Percentiles rank a stretch among this genome's conserved stretches.
Evolutionary conservation across 2,888 invertebrate species (phyloP).

Genomic region (Halictus ligatus): DNA sequence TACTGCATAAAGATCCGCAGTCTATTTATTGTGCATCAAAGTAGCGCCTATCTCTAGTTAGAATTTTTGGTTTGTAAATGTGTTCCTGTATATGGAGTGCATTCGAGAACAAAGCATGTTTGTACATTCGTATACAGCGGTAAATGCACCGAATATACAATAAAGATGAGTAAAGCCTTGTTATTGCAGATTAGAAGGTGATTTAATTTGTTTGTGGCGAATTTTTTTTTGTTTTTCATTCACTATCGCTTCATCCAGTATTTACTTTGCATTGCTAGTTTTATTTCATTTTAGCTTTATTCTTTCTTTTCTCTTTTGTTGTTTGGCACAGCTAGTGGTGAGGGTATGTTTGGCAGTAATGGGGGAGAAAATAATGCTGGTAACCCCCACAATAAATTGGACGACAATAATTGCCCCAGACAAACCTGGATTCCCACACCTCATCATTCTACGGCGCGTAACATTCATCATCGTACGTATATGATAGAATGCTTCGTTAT

Average conservation of each 20-base stretch:
- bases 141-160: constrained; percentile 19
- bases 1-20: constrained; percentile 1
- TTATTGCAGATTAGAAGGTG: constrained; percentile 43
- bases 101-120: constrained; percentile 45
- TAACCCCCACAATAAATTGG: constrained; percentile 82
- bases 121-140: constrained; percentile 6
- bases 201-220: constrained; percentile 30
- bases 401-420: constrained; percentile 82
- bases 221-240: constrained; percentile 23
- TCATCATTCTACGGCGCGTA: constrained; percentile 82
- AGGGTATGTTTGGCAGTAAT: constrained; percentile 82
- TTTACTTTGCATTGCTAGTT: constrained; percentile 66
- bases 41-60: constrained; percentile 2
- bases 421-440: constrained; percentile 82
- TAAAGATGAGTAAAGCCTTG: constrained; percentile 32
- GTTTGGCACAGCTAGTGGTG: constrained; percentile 82
- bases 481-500: constrained; percentile 66
- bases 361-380: constrained; percentile 80
- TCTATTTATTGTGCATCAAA: constrained; percentile 9
- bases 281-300: constrained; percentile 71
- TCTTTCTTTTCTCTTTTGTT: constrained; percentile 75
- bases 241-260: constrained; percentile 56
- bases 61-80: constrained; percentile 31
- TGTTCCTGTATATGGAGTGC: constrained; percentile 11
- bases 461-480: constrained; percentile 83